Evolutionary conservation across 2,797 vertebrate genomes (phyloP).

Genomic region (Fistularia commersonii): DNA sequence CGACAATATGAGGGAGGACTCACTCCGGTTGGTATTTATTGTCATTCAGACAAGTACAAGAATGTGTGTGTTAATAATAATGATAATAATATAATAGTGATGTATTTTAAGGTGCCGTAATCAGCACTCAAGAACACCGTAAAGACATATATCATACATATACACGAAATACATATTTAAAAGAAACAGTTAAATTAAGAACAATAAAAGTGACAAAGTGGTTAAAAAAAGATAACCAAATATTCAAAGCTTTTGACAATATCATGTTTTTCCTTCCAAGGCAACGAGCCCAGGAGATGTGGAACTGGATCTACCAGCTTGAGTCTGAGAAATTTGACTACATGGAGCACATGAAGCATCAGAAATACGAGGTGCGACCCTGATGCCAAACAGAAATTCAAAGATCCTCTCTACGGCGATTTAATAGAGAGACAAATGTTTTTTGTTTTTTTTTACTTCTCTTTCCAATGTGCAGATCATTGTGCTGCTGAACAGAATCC

Average conservation of each 20-base stretch:
- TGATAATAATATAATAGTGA: no score
- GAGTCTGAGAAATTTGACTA: conserved; percentile 91
- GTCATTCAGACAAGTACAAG: background rate
- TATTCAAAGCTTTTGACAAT: background rate
- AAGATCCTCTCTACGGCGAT: no score
- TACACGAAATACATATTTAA: no score
- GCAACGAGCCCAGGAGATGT: conserved; percentile 83
- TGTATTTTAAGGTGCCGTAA: no score
- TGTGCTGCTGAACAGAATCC: conserved; percentile 88
- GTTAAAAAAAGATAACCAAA: background rate
- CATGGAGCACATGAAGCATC: conserved; percentile 83
- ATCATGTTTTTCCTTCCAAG: conserved; percentile 47
- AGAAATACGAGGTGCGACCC: conserved; percentile 84
- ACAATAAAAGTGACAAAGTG: no score
- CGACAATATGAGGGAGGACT: conserved; percentile 80
- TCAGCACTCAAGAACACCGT: no score
- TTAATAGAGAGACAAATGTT: background rate
- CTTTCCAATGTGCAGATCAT: conserved; percentile 74
- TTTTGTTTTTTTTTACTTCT: background rate
- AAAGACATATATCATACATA: no score
- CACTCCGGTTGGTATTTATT: conserved; percentile 69
- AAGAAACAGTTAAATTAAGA: no score
- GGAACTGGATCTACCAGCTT: conserved; percentile 84
- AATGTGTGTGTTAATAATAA: no score
- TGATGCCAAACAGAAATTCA: background rate